phyloP scores from a whole-genome alignment of 2,888 invertebrate genomes.

The Hyppa rectilinea region DNA sequence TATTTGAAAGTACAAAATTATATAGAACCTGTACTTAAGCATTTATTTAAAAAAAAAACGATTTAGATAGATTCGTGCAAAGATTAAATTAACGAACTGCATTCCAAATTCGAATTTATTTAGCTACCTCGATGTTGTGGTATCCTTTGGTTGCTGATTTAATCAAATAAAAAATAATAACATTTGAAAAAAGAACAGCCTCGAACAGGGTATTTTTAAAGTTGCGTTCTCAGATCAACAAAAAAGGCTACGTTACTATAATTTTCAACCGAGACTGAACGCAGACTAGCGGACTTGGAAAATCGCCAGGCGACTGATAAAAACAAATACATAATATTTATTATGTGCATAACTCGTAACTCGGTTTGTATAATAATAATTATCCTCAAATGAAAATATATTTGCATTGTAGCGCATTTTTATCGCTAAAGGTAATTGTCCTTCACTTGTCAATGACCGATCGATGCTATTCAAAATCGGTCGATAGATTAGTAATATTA shows the following conservation, averaged over 20 bases:
- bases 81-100: neutral
- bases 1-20: slow-evolving; percentile 13
- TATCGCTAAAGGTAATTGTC: slow-evolving; percentile 39
- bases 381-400: slow-evolving; percentile 56
- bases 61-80: neutral
- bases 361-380: slow-evolving; percentile 47
- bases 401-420: slow-evolving; percentile 36
- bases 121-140: neutral
- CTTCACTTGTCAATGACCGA: slow-evolving; percentile 35
- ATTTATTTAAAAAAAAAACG: too few species aligned
- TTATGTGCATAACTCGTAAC: neutral
- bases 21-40: too few species aligned
- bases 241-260: neutral
- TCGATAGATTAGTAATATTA: neutral
- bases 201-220: neutral
- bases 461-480: neutral
- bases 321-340: slow-evolving; percentile 31
- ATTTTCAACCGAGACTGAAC: slow-evolving; percentile 5
- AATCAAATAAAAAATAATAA: too few species aligned
- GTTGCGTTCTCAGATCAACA: neutral
- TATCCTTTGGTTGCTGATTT: too few species aligned
- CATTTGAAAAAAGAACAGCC: neutral
- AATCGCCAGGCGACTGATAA: slow-evolving; percentile 27
- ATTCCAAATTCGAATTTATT: slow-evolving; percentile 20
- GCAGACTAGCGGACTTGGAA: slow-evolving; percentile 14